Conservation (phyloP, 2,888 invertebrate species). For the Drosophila cyrtoloma region DNA sequence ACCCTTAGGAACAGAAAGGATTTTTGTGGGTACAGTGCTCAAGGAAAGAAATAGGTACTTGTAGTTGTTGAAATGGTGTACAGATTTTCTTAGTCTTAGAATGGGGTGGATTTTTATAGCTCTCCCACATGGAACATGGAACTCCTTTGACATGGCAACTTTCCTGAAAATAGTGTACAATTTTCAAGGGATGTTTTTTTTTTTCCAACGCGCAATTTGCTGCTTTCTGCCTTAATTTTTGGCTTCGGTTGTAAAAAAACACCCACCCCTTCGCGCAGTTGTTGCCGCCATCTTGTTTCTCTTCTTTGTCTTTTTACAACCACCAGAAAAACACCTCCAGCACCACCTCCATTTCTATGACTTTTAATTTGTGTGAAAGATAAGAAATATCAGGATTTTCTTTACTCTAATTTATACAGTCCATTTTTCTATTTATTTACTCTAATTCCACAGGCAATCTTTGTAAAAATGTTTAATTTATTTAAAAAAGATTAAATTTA, state of each 20-base stretch:
- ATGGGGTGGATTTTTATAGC: constrained; percentile 10
- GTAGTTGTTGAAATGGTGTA: not conserved
- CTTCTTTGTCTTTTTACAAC: constrained; percentile 14
- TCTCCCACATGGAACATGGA: not conserved
- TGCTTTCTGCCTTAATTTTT: constrained; percentile 37
- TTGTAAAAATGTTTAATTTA: not conserved
- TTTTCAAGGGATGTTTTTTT: constrained; percentile 28
- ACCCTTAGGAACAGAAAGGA: not conserved
- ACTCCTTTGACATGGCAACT: constrained; percentile 4
- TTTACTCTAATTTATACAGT: not conserved
- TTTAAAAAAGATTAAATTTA: no score
- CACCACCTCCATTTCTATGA: not conserved
- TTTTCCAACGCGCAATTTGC: constrained; percentile 8
- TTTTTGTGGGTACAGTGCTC: not conserved
- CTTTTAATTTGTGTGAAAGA: not conserved
- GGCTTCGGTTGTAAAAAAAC: constrained; percentile 7
- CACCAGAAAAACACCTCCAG: not conserved
- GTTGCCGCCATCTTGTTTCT: constrained; percentile 41
- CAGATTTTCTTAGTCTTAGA: not conserved
- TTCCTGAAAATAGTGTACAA: constrained; percentile 14
- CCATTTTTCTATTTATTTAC: not conserved
- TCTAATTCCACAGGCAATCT: not conserved
- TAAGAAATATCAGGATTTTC: not conserved
- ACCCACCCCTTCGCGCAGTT: constrained; percentile 24
- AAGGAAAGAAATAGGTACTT: not conserved